Percentiles rank a stretch among this genome's conserved stretches.
Evolutionary conservation across 2,888 invertebrate species (phyloP).

Genomic region (Lycocerus yunnanus): DNA sequence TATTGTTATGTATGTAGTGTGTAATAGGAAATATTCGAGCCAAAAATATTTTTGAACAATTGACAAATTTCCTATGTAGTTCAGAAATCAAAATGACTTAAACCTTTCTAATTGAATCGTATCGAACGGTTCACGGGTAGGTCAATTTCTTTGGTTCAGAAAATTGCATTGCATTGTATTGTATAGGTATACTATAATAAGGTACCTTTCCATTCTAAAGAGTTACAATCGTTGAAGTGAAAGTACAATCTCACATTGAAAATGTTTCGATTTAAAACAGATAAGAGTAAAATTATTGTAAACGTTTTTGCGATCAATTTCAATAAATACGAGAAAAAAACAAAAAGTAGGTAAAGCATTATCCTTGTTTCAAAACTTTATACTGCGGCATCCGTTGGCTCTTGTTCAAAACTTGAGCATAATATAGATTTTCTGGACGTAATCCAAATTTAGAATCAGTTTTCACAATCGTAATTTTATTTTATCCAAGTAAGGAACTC

Average conservation of each 20-base stretch:
- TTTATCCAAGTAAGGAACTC: background rate
- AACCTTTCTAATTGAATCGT: background rate
- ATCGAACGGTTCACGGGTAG: background rate
- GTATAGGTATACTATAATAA: too few species aligned
- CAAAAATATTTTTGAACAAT: too few species aligned
- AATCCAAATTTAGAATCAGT: background rate
- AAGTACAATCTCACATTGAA: background rate
- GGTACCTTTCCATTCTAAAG: background rate
- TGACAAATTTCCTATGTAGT: background rate
- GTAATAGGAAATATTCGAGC: too few species aligned
- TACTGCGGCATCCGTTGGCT: background rate
- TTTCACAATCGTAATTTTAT: background rate
- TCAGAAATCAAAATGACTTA: background rate
- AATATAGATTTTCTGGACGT: background rate
- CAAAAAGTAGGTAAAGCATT: background rate
- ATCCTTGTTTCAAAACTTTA: background rate
- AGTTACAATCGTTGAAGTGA: background rate
- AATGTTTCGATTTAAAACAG: background rate
- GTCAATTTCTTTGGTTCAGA: background rate
- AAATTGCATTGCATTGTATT: background rate
- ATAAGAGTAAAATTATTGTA: background rate
- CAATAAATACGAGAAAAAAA: background rate
- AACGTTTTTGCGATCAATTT: background rate
- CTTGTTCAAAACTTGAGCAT: background rate
- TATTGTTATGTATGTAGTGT: too few species aligned